phyloP scores from a whole-genome alignment of 2,113 vertebrate genomes.

The Trogon surrucura region DNA sequence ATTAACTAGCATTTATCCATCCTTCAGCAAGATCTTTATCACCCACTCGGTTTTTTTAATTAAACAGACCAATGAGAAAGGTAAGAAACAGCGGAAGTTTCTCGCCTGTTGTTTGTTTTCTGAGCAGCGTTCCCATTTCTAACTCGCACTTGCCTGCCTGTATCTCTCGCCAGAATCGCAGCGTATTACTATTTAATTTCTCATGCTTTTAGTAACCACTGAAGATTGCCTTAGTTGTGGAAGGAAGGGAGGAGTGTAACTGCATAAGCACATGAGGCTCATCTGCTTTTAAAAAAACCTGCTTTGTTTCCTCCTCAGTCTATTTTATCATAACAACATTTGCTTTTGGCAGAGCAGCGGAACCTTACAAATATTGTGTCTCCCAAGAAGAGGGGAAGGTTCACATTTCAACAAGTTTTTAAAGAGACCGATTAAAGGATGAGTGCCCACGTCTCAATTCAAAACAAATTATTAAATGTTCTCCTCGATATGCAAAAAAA shows the following conservation, averaged over 20 bases:
- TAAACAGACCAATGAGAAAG: conserved; percentile 38
- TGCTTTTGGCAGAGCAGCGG: conserved; percentile 20
- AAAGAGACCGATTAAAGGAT: neutral
- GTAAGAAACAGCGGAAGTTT: conserved; percentile 42
- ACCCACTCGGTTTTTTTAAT: conserved; percentile 47
- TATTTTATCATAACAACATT: conserved; percentile 62
- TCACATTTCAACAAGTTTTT: neutral
- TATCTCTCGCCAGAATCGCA: conserved; percentile 32
- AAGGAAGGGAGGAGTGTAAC: conserved; percentile 46
- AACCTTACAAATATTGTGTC: neutral
- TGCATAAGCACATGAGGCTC: conserved; percentile 21
- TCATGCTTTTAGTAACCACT: conserved; percentile 31
- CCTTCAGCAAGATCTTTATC: conserved; percentile 58
- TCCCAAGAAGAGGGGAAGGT: neutral
- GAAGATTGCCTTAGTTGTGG: conserved; percentile 22
- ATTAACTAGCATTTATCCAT: conserved; percentile 8
- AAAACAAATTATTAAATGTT: neutral
- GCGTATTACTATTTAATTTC: conserved; percentile 33
- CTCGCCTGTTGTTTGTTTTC: neutral
- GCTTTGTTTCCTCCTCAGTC: conserved; percentile 61
- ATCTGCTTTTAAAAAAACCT: conserved; percentile 33
- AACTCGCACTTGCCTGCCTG: neutral
- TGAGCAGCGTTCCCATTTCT: conserved; percentile 37
- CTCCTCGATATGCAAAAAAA: neutral
- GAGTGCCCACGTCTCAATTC: neutral